Evolutionary conservation across 2,113 vertebrate species (phyloP).

Genomic region (Spermophilus dauricus): DNA sequence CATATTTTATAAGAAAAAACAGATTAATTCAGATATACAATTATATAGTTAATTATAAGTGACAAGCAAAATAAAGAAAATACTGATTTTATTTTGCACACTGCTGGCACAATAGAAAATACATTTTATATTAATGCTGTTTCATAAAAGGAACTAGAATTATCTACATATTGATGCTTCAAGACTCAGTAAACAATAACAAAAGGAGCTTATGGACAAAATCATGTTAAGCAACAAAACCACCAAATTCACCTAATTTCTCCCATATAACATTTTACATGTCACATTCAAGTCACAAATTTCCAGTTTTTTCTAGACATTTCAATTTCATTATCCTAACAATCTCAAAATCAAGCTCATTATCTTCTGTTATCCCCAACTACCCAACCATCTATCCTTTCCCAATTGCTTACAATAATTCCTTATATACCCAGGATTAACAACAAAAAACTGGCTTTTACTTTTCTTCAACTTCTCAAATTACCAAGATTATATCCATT

Average conservation of each 20-base stretch:
- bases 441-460: constrained; percentile 1
- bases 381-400: neutral
- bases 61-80: neutral
- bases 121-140: neutral
- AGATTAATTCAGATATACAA: constrained; percentile 9
- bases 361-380: neutral
- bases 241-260: neutral
- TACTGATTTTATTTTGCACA: constrained; percentile 18
- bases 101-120: neutral
- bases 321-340: neutral
- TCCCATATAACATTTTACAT: neutral
- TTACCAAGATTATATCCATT: neutral
- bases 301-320: constrained; percentile 3
- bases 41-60: neutral
- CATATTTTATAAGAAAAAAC: constrained; percentile 9
- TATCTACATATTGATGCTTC: neutral
- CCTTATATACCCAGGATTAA: neutral
- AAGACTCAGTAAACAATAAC: neutral
- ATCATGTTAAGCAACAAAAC: neutral
- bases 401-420: neutral
- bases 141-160: constrained; percentile 47
- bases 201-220: neutral
- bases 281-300: constrained; percentile 35
- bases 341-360: constrained; percentile 30
- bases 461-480: neutral